Evolutionary conservation across 2,797 vertebrate species (phyloP).

Genomic region (Benthosema pterotum): DNA sequence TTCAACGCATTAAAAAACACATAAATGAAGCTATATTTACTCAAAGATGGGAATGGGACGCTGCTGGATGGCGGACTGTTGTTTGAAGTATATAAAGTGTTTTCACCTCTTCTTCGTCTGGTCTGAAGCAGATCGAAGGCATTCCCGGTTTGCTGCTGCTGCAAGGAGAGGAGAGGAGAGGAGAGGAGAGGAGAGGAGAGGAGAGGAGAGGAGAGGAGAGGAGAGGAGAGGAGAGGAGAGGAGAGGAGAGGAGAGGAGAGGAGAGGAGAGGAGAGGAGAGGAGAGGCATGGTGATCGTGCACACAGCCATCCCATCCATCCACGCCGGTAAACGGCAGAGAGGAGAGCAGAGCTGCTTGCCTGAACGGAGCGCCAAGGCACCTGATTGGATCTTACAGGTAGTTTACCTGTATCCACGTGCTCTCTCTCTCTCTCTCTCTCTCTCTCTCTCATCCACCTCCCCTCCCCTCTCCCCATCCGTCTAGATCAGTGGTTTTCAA

Average conservation of each 20-base stretch:
- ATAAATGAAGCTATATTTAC: not conserved
- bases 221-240: not conserved
- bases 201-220: not conserved
- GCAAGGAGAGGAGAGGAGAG: not conserved
- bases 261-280: not conserved
- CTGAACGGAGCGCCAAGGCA: conserved; percentile 6
- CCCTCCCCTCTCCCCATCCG: not conserved
- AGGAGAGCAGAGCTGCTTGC: not conserved
- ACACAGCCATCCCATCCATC: not conserved
- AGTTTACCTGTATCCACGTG: conserved; percentile 61
- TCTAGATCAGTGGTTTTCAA: too few species aligned
- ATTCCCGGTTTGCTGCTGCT: not conserved
- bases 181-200: not conserved
- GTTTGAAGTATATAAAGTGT: too few species aligned
- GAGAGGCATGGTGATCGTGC: too few species aligned
- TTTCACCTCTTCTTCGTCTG: too few species aligned
- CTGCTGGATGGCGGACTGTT: too few species aligned
- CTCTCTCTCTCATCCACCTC: conserved; percentile 18
- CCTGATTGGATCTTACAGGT: conserved; percentile 57
- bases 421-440: conserved; percentile 22
- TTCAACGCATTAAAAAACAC: too few species aligned
- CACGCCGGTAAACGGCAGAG: not conserved
- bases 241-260: not conserved
- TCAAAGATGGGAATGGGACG: not conserved
- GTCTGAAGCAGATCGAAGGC: too few species aligned